phyloP scores from a whole-genome alignment of 2,113 vertebrate genomes.

The Macquaria ambigua region DNA sequence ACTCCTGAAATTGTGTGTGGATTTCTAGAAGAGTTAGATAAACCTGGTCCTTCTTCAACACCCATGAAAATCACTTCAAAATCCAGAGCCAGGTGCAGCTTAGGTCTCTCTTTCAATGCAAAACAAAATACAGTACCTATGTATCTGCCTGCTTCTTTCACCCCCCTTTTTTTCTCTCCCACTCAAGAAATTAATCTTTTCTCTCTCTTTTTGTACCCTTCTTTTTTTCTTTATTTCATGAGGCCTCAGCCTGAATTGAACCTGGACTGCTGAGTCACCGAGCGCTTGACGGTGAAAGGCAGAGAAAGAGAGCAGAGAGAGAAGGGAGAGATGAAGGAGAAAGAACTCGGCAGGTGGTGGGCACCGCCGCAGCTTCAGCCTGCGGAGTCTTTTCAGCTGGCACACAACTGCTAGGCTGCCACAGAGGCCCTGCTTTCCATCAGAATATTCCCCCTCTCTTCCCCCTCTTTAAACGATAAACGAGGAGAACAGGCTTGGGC shows the following conservation, averaged over 20 bases:
- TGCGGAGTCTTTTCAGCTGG: constrained; percentile 82
- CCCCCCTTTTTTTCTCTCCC: constrained; percentile 45
- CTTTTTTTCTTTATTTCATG: constrained; percentile 63
- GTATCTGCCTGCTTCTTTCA: constrained; percentile 54
- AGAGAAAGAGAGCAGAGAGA: constrained; percentile 67
- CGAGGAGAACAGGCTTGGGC: constrained; percentile 83
- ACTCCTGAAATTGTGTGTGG: constrained; percentile 1
- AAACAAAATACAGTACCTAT: constrained; percentile 71
- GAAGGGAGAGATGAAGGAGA: constrained; percentile 75
- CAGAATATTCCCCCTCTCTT: constrained; percentile 81
- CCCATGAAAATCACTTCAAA: constrained; percentile 45
- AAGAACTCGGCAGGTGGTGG: constrained; percentile 84
- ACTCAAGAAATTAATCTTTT: constrained; percentile 78
- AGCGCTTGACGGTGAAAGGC: constrained; percentile 74
- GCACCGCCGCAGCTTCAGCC: constrained; percentile 80
- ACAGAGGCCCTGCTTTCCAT: constrained; percentile 85
- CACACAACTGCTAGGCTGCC: constrained; percentile 82
- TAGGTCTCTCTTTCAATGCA: constrained; percentile 23
- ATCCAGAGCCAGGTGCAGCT: constrained; percentile 67
- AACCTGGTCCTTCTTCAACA: constrained; percentile 14
- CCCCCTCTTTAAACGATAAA: constrained; percentile 83
- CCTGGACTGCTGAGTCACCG: constrained; percentile 79
- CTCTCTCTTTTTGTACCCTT: constrained; percentile 61
- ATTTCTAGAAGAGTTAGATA: neutral
- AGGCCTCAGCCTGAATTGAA: constrained; percentile 74